phyloP scores from a whole-genome alignment of 2,888 invertebrate species.

The Cybosia mesomella region DNA sequence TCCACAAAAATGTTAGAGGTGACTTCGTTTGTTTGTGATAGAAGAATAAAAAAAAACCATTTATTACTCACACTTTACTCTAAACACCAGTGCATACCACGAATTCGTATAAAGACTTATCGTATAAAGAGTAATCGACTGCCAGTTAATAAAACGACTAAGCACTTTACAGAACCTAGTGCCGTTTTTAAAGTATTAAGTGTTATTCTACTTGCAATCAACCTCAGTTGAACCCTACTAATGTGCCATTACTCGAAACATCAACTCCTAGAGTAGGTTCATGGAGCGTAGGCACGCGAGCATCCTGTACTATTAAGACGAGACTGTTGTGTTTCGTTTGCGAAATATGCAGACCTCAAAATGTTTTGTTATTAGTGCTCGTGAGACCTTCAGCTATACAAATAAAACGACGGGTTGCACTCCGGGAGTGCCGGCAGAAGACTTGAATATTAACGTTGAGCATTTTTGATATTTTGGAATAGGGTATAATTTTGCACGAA shows the following conservation, averaged over 20 bases:
- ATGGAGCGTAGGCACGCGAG: slow-evolving; percentile 44
- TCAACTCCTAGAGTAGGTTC: slow-evolving; percentile 32
- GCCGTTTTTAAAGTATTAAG: slow-evolving; percentile 1
- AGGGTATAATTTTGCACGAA: no score
- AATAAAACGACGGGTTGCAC: no score
- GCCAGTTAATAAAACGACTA: slow-evolving; percentile 28
- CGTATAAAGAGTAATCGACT: slow-evolving; percentile 18
- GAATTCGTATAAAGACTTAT: slow-evolving; percentile 11
- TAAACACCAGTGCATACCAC: slow-evolving; percentile 9
- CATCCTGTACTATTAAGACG: neutral
- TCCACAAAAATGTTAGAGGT: no score
- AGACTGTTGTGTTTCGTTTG: no score
- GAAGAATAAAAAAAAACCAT: neutral
- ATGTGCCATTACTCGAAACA: slow-evolving; percentile 48
- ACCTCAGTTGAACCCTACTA: slow-evolving; percentile 41
- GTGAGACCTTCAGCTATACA: no score
- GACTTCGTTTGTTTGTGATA: no score
- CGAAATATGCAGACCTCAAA: no score
- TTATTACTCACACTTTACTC: neutral
- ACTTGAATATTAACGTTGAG: no score
- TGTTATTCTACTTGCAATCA: slow-evolving; percentile 20
- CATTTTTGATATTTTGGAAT: no score
- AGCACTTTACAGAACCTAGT: slow-evolving; percentile 11
- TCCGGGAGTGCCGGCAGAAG: no score
- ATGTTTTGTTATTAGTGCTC: no score